Conservation (phyloP, 2,113 vertebrate species). For the Megaceryle maxima region DNA sequence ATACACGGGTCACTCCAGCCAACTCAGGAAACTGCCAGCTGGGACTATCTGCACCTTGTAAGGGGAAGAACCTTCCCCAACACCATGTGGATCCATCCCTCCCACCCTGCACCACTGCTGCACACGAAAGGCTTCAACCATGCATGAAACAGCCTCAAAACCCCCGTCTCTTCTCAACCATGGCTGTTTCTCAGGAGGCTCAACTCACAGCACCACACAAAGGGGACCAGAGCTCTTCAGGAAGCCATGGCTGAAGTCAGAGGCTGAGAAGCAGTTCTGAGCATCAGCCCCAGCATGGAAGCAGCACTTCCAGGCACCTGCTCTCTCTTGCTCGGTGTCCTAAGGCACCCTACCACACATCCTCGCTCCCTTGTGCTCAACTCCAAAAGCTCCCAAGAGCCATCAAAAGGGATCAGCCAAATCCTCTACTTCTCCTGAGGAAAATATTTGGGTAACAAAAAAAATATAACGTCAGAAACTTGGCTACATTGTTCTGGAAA, state of each 20-base stretch:
- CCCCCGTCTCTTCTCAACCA: neutral
- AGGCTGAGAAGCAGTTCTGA: neutral
- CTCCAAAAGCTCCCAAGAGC: neutral
- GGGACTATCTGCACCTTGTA: neutral
- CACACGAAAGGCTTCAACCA: rapidly evolving
- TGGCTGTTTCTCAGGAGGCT: neutral
- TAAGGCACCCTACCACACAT: neutral
- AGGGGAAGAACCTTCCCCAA: neutral
- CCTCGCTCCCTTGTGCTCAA: rapidly evolving
- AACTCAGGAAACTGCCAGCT: neutral
- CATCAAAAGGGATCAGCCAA: neutral
- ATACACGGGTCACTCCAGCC: neutral
- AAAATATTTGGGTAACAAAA: neutral
- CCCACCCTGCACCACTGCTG: rapidly evolving
- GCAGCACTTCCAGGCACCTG: neutral
- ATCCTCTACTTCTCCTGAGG: neutral
- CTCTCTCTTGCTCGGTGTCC: neutral
- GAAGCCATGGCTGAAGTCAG: neutral
- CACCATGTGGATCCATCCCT: neutral
- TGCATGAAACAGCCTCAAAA: neutral
- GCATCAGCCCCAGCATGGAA: neutral
- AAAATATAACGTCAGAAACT: neutral
- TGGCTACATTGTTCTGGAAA: neutral
- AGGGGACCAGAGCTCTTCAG: rapidly evolving
- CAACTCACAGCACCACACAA: neutral